Conservation (phyloP, 2,797 vertebrate species). For the Muscicapa comitata region DNA sequence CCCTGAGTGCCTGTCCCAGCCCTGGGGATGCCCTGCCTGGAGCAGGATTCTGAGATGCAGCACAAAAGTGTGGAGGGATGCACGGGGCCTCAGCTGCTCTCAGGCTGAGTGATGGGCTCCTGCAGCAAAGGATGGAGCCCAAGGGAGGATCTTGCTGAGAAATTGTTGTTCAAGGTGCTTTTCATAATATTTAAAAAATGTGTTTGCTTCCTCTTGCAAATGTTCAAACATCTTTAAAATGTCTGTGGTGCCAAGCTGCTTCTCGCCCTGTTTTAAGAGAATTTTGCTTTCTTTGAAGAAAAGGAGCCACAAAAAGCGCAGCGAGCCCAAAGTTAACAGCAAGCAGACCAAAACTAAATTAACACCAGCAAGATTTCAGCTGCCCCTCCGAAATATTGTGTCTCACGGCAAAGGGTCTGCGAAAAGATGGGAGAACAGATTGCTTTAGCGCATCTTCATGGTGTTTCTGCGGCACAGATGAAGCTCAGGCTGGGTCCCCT, state of each 20-base stretch:
- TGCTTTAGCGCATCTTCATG: not conserved
- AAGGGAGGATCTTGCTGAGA: not conserved
- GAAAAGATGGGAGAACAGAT: slow-evolving; percentile 55
- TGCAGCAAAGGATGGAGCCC: slow-evolving; percentile 46
- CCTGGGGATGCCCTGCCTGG: not conserved
- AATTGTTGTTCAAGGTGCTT: slow-evolving; percentile 45
- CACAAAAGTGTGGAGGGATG: slow-evolving; percentile 49
- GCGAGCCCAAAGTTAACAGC: slow-evolving; percentile 9
- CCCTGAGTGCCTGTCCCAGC: accelerated
- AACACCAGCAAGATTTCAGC: slow-evolving; percentile 50
- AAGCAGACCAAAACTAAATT: slow-evolving; percentile 45
- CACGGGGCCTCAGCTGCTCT: slow-evolving; percentile 38
- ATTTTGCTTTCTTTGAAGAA: slow-evolving; percentile 18
- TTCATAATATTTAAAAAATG: slow-evolving; percentile 64
- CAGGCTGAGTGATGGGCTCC: not conserved
- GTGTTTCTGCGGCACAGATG: slow-evolving; percentile 46
- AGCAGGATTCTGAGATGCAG: slow-evolving; percentile 57
- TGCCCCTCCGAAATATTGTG: slow-evolving; percentile 51
- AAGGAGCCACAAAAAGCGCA: slow-evolving; percentile 28
- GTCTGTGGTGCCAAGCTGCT: slow-evolving; percentile 45
- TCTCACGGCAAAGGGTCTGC: slow-evolving; percentile 29
- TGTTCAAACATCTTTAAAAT: slow-evolving; percentile 49
- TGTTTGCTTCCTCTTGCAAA: slow-evolving; percentile 36
- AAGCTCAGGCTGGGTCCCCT: slow-evolving; percentile 25
- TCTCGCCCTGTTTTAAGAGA: slow-evolving; percentile 37